Evolutionary conservation across 2,888 invertebrate genomes (phyloP), one percentile per base, ranked within the genome.

Genomic region (Drosophila dives): DNA sequence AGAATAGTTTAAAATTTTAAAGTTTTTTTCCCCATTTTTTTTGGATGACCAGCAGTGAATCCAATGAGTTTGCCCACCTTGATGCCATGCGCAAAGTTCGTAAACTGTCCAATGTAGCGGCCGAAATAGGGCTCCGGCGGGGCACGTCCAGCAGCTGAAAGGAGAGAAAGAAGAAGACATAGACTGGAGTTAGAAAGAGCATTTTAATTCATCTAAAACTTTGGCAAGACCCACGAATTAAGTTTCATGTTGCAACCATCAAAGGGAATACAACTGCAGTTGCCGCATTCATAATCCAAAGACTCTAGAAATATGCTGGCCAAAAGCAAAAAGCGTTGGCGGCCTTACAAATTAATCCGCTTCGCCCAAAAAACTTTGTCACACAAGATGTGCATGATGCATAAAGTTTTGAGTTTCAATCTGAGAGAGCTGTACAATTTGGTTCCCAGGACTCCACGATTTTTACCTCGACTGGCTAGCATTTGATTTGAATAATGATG

Each of bases 61-160:
- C 34, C 54, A 32, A 34, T 61, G 7, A 42, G 40, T 34, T 38
- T 29, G 32, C 73, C 60, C 80, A 93, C 93, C 89, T 92, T 94
- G 81, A 97, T 96, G 74, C 96, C 96, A 91, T 97, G 97, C 0
- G 96, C 96, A 92, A 96, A 96, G 73, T 95, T 95, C 36, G 94
- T 94, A 64, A 98, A 94, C 1, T 94, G 94, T 59, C 97, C 98
- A 78, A 98, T 96, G 67, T 94, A 92, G 29, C 95, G 95, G 26
- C 98, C 98, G 92, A 96, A 97, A 93, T 97, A 96, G 5, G 96
- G 96, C 91, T 96, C 94, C 50, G 92, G 92, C 80, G 92, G 92
- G 67, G 92, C 92, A 58, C 91, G 91, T 60, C 92, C 91, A 55
- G 88, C 80, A 70, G 86, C 92, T 92, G 74, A 11, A 83, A 50